phyloP scores from a whole-genome alignment of 2,888 invertebrate genomes.

The Eupithecia insigniata region DNA sequence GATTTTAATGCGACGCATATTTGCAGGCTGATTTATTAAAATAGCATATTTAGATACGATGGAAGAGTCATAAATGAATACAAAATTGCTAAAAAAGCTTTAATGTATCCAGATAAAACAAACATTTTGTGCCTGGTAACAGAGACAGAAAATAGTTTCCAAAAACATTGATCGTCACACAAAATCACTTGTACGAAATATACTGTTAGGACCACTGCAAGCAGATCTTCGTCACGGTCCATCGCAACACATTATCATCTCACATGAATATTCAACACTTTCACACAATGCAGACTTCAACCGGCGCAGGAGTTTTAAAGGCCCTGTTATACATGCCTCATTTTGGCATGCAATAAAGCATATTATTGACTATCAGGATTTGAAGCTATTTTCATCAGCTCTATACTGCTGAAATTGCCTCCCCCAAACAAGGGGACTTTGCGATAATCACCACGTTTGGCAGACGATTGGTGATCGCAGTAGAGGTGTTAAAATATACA shows the following conservation, averaged over 20 bases:
- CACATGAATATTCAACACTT: constrained; percentile 69
- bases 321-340: not conserved
- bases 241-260: constrained; percentile 38
- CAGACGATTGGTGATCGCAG: not conserved
- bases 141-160: not conserved
- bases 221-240: constrained; percentile 49
- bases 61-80: not conserved
- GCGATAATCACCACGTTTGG: not conserved
- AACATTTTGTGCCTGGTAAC: not conserved
- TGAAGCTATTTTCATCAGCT: not conserved
- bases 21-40: no score
- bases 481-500: not conserved
- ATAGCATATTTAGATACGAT: not conserved
- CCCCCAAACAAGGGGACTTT: not conserved
- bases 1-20: not conserved
- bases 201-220: constrained; percentile 39
- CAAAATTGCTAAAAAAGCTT: not conserved
- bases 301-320: not conserved
- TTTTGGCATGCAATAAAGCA: not conserved
- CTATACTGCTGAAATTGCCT: no score
- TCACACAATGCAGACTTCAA: constrained; percentile 43
- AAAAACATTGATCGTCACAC: not conserved
- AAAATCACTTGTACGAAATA: not conserved
- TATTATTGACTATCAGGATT: not conserved
- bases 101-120: no score